A percentile compares a stretch with the other conserved stretches of the same genome.
Conservation (phyloP, 2,797 vertebrate genomes). For the Sarcophilus harrisii region DNA sequence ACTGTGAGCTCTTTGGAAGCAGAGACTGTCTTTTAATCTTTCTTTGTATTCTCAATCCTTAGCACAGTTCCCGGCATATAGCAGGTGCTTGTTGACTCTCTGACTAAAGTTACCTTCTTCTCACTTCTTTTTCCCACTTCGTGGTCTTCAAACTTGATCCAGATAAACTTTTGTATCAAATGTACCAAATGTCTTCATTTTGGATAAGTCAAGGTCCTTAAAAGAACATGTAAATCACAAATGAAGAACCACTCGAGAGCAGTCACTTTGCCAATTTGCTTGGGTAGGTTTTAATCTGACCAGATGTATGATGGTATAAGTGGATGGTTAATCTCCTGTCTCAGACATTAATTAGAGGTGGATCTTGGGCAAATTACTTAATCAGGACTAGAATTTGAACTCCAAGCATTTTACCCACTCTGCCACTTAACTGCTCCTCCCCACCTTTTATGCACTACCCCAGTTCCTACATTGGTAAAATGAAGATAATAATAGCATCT, state of each 20-base stretch:
- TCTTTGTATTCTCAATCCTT: not conserved
- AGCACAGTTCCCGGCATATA: not conserved
- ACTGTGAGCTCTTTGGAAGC: not conserved
- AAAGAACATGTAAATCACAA: not conserved
- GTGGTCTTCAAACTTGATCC: not conserved
- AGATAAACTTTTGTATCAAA: not conserved
- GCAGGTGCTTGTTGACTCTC: not conserved
- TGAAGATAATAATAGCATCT: not conserved
- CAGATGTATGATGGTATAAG: not conserved
- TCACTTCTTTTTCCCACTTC: not conserved
- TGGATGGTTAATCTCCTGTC: not conserved
- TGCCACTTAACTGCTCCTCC: not conserved
- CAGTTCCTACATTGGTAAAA: not conserved
- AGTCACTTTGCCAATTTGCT: not conserved
- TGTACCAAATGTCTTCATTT: not conserved
- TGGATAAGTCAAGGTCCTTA: not conserved
- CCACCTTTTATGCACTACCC: not conserved
- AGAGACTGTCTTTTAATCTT: not conserved
- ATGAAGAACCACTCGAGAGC: not conserved
- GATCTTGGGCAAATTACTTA: not conserved
- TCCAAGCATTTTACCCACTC: not conserved
- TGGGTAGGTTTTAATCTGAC: not conserved
- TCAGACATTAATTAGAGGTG: not conserved
- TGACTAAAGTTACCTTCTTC: not conserved
- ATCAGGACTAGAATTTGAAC: not conserved